Evolutionary conservation across 2,113 vertebrate genomes (phyloP).

Genomic region (Xenus cinereus): DNA sequence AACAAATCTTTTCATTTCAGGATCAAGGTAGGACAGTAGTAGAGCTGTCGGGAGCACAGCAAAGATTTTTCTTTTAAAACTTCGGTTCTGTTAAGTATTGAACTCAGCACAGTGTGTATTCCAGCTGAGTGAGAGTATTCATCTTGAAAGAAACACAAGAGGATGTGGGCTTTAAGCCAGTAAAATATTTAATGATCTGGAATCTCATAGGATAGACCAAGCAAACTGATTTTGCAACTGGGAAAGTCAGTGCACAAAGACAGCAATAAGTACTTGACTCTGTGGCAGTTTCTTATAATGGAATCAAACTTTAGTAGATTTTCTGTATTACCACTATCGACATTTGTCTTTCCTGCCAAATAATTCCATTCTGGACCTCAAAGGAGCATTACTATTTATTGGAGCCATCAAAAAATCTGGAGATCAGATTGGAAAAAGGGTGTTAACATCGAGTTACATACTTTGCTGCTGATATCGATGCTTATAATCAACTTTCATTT

Average conservation of each 20-base stretch:
- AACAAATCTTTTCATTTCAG: not conserved
- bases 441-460: not conserved
- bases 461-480: not conserved
- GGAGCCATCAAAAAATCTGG: not conserved
- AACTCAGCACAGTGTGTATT: not conserved
- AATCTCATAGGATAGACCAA: not conserved
- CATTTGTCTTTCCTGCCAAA: not conserved
- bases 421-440: not conserved
- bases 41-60: not conserved
- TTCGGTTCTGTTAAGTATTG: not conserved
- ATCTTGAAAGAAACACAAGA: not conserved
- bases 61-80: not conserved
- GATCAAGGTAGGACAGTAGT: not conserved
- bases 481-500: not conserved
- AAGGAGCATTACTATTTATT: not conserved
- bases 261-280: not conserved
- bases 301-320: not conserved
- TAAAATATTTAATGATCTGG: not conserved
- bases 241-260: not conserved
- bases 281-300: not conserved
- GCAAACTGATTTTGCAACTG: not conserved
- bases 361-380: not conserved
- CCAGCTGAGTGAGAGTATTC: not conserved
- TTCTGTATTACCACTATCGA: not conserved
- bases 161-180: conserved; percentile 2